Base-by-base conservation (phyloP, 2,113 vertebrate genomes). In the Pungitius pungitius region DNA sequence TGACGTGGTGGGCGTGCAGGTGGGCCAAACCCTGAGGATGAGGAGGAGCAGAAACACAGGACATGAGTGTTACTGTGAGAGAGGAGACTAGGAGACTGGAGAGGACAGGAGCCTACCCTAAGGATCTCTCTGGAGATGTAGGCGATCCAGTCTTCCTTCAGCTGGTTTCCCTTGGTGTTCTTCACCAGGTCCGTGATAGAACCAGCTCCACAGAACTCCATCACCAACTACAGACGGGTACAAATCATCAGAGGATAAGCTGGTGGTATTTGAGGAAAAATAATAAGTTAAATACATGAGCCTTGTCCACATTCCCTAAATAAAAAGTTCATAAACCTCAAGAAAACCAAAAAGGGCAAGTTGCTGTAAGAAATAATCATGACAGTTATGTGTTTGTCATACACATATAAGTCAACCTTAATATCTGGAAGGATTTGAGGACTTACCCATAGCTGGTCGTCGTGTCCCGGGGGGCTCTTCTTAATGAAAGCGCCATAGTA, bases 91-190 rank as follows among this genome's bases (percentile, higher is more conserved):
- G 26, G 42, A 30, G 20, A 43, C n/a, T 1, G 9, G 6, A 18
- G 18, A 35, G 8, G 6, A 14, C 37, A 13, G 2, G 12, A 26
- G 18, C 92, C 91, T 67, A 94, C 93, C 73, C 93, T 63, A 17
- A 94, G 92, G 70, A 94, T 93, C 55, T 94, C 93, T 71, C 93
- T 85, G 81, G 92, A 94, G 77, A 94, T 93, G 73, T 94, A 94
- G 20, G 92, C 91, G n/a, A 94, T 94, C 93, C 92, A 93, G 89
- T 94, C 93, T 55, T 94, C 93, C 69, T 94, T 93, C 47, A 94
- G 75, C 77, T 91, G 90, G 87, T 93, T 94, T n/a, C 93, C 93
- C 45, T 94, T 94, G 20, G 93, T 94, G 89, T 94, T 94, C 85
- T 94, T 94, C 69, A 94, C 92, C 76, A 94, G 81, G 80, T 94